Evolutionary conservation across 1,140 invertebrate species (phyloP).

Genomic region (Riptortus pedestris): DNA sequence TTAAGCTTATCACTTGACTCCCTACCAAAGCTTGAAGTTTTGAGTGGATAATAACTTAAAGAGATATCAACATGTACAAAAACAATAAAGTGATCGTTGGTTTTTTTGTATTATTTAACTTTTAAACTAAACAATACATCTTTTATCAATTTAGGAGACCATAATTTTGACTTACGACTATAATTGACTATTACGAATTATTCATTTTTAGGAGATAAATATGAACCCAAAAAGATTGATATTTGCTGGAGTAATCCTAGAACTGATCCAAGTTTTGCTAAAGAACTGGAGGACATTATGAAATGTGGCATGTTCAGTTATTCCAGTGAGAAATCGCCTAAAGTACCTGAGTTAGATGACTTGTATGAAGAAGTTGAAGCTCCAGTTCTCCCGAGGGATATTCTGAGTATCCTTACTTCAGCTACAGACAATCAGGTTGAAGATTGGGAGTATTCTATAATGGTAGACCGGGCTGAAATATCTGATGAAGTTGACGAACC

Average conservation of each 20-base stretch:
- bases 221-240: not conserved
- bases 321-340: not conserved
- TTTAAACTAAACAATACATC: too few relatives aligned
- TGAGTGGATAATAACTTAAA: too few relatives aligned
- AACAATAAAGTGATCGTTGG: too few relatives aligned
- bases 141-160: too few relatives aligned
- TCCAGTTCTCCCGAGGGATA: not conserved
- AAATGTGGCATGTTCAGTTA: not conserved
- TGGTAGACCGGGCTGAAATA: not conserved
- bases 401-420: not conserved
- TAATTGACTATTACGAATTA: too few relatives aligned
- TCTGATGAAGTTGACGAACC: not conserved
- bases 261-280: not conserved
- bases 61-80: too few relatives aligned
- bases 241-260: not conserved
- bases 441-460: not conserved
- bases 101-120: too few relatives aligned
- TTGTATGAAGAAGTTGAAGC: not conserved
- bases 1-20: too few relatives aligned
- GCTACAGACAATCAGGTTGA: not conserved
- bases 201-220: not conserved
- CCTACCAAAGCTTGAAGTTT: too few relatives aligned
- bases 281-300: not conserved
- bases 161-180: too few relatives aligned
- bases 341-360: not conserved